Evolutionary conservation across 2,113 vertebrate species (phyloP).

Genomic region (Tyto alba): DNA sequence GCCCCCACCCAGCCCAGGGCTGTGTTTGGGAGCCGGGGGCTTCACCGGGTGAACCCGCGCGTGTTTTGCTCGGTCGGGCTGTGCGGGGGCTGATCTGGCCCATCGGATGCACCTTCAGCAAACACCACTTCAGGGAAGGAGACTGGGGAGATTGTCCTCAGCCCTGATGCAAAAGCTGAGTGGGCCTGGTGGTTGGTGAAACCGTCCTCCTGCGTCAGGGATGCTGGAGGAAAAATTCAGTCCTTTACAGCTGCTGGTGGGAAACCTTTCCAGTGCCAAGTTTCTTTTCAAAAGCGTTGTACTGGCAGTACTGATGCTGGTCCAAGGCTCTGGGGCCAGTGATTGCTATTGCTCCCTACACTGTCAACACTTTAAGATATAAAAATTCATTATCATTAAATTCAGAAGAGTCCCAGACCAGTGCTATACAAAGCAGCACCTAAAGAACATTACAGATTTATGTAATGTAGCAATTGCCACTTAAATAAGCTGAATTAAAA

Average conservation of each 20-base stretch:
- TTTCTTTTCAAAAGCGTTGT: not conserved
- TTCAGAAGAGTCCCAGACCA: not conserved
- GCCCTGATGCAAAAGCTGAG: not conserved
- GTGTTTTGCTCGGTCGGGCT: accelerated
- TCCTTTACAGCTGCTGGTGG: not conserved
- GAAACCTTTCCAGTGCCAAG: not conserved
- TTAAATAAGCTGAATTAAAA: not conserved
- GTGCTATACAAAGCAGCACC: not conserved
- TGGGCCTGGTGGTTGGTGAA: not conserved
- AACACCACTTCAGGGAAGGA: accelerated
- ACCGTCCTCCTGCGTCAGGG: accelerated
- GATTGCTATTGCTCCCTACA: not conserved
- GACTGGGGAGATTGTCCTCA: not conserved
- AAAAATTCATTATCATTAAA: not conserved
- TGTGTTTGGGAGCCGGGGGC: accelerated
- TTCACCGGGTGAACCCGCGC: accelerated
- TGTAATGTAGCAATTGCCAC: not conserved
- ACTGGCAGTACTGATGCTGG: not conserved
- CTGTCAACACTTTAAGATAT: not conserved
- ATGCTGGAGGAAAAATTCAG: not conserved
- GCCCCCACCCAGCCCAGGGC: not conserved
- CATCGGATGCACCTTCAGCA: accelerated
- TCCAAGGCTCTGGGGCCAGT: not conserved
- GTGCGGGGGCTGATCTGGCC: not conserved
- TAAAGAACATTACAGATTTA: not conserved